Percentiles rank a stretch among this genome's conserved stretches.
Conservation (phyloP, 64 coral and sea anemone species). For the Catalaphyllia jardinei region DNA sequence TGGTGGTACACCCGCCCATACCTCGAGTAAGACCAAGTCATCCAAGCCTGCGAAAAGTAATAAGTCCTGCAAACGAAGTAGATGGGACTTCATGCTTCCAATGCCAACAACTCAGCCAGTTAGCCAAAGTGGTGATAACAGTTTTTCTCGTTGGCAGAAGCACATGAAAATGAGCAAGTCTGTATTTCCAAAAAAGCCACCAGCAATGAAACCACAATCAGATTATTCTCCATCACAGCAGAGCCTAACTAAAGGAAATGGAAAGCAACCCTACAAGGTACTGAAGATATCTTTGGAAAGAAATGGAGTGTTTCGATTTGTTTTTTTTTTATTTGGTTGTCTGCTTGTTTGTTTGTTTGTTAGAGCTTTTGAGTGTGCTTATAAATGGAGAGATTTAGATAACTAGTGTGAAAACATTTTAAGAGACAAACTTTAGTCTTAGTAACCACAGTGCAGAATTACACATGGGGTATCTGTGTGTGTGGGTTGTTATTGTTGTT, state of each 20-base stretch:
- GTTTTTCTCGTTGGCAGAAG: slow-evolving; percentile 44
- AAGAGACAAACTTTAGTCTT: too few relatives aligned
- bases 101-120: slow-evolving; percentile 44
- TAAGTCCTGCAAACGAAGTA: slow-evolving; percentile 35
- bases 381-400: too few relatives aligned
- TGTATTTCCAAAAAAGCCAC: not conserved
- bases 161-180: slow-evolving; percentile 56
- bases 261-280: slow-evolving; percentile 42
- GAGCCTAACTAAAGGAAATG: slow-evolving; percentile 17
- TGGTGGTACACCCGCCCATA: not conserved
- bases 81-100: slow-evolving; percentile 93
- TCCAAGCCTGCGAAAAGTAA: slow-evolving; percentile 37
- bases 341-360: too few relatives aligned
- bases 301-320: not conserved
- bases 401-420: too few relatives aligned
- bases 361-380: too few relatives aligned
- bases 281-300: not conserved
- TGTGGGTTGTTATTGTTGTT: too few relatives aligned
- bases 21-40: slow-evolving; percentile 32
- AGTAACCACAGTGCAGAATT: too few relatives aligned
- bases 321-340: too few relatives aligned
- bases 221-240: not conserved
- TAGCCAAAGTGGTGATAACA: slow-evolving; percentile 25
- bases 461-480: too few relatives aligned
- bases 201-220: not conserved